Evolutionary conservation across 1,140 invertebrate genomes (phyloP).

Genomic region (Drosophila sucinea): DNA sequence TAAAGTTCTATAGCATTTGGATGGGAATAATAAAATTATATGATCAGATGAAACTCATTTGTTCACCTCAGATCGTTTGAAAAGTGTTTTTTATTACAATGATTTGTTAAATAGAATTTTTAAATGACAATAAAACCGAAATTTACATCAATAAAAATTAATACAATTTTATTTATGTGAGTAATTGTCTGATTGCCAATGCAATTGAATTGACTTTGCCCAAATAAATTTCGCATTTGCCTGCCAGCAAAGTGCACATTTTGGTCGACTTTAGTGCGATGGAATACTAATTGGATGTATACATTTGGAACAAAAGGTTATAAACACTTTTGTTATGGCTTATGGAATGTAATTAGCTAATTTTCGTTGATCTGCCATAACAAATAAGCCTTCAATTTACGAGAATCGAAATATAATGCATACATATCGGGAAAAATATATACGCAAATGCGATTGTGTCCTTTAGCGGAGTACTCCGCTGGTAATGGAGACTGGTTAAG

Average conservation of each 20-base stretch:
- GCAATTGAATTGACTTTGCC: constrained; percentile 34
- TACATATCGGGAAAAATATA: constrained; percentile 30
- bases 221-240: constrained; percentile 32
- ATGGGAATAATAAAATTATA: background rate
- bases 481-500: constrained; percentile 49
- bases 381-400: constrained; percentile 52
- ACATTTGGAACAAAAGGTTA: constrained; percentile 5
- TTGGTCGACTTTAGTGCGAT: background rate
- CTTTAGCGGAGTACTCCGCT: constrained; percentile 48
- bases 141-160: constrained; percentile 4
- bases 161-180: background rate
- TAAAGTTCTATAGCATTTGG: background rate
- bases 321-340: constrained; percentile 39
- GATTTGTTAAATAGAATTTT: background rate
- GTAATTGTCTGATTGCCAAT: constrained; percentile 15
- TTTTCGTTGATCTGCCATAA: constrained; percentile 40
- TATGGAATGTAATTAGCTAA: constrained; percentile 64
- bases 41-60: background rate
- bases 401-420: constrained; percentile 31
- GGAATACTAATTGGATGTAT: constrained; percentile 1
- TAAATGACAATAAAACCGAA: background rate
- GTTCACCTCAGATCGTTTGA: background rate
- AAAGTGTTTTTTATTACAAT: background rate
- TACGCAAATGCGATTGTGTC: constrained; percentile 44
- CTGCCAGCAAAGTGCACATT: constrained; percentile 1